phyloP scores from a whole-genome alignment of 92 coral and sea anemone genomes.

The Palythoa grandiflora region DNA sequence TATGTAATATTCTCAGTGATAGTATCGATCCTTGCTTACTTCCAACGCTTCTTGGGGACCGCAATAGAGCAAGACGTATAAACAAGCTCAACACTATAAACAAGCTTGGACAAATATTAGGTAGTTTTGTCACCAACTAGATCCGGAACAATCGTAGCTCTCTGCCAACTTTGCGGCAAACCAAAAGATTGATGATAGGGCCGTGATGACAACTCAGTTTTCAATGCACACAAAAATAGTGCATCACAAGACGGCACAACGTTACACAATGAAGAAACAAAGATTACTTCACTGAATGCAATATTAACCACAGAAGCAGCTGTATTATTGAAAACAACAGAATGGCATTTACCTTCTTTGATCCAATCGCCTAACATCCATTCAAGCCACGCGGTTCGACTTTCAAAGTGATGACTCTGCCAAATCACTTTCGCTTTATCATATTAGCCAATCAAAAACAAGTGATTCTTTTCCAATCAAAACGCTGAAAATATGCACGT shows the following conservation, averaged over 20 bases:
- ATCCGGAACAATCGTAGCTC: conserved; percentile 25
- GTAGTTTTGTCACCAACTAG: conserved; percentile 8
- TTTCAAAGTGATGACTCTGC: conserved; percentile 20
- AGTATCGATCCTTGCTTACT: neutral
- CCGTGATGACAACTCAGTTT: conserved; percentile 10
- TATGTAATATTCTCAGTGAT: neutral
- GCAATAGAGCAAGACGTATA: neutral
- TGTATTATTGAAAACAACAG: neutral
- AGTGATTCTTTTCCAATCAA: neutral
- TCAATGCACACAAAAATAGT: neutral
- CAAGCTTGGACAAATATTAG: neutral
- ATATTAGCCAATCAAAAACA: conserved; percentile 3
- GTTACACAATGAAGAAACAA: neutral
- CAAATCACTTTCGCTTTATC: conserved; percentile 13
- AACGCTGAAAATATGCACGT: neutral
- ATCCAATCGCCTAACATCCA: neutral
- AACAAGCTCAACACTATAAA: neutral
- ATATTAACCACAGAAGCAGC: neutral
- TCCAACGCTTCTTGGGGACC: neutral
- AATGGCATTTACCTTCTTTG: conserved; percentile 9
- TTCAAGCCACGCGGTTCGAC: conserved; percentile 29
- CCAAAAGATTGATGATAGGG: neutral
- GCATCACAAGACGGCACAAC: conserved; percentile 1
- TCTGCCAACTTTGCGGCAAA: conserved; percentile 29
- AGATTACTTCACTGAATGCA: neutral